These are phyloP conservation scores for Oxygymnocypris stewartii DNA, from an alignment of 2,113 vertebrate species.

Conservation along the genomic window DNA sequence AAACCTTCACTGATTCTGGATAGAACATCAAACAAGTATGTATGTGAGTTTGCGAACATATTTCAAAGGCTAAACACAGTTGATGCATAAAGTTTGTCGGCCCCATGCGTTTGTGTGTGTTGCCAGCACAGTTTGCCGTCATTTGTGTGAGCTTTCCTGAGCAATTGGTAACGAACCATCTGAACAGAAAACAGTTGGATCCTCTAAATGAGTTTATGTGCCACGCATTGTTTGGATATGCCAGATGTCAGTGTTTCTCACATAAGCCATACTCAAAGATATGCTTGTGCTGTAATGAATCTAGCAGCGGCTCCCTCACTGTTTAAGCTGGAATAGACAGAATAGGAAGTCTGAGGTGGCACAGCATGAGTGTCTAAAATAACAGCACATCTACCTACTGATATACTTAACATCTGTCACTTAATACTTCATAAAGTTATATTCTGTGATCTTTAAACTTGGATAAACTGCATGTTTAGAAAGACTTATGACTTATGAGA, in stretches of 20 bases:
- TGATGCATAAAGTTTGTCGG: conserved; percentile 9
- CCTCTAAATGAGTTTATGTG: conserved; percentile 44
- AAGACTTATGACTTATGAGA: too few relatives aligned
- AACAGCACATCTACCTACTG: conserved; percentile 15
- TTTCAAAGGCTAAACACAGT: conserved; percentile 23
- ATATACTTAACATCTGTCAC: conserved; percentile 16
- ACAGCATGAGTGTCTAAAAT: conserved; percentile 3
- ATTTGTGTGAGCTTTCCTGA: conserved; percentile 30
- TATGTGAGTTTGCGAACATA: conserved; percentile 17
- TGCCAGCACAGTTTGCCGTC: conserved; percentile 29
- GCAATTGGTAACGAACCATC: conserved; percentile 33
- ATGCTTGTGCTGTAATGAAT: conserved; percentile 38
- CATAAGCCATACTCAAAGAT: conserved; percentile 31
- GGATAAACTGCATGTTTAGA: not conserved
- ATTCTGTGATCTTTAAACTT: not conserved
- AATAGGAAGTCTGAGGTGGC: not conserved
- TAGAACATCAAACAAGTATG: not conserved
- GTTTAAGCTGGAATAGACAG: conserved; percentile 20
- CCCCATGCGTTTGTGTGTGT: not conserved
- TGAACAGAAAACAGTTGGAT: conserved; percentile 50
- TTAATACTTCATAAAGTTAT: conserved; percentile 18
- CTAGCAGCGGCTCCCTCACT: conserved; percentile 13
- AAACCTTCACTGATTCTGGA: conserved; percentile 8
- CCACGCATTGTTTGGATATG: conserved; percentile 30
- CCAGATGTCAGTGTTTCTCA: conserved; percentile 52